phyloP scores from a whole-genome alignment of 64 coral and sea anemone species.

The Anthopleura sola region DNA sequence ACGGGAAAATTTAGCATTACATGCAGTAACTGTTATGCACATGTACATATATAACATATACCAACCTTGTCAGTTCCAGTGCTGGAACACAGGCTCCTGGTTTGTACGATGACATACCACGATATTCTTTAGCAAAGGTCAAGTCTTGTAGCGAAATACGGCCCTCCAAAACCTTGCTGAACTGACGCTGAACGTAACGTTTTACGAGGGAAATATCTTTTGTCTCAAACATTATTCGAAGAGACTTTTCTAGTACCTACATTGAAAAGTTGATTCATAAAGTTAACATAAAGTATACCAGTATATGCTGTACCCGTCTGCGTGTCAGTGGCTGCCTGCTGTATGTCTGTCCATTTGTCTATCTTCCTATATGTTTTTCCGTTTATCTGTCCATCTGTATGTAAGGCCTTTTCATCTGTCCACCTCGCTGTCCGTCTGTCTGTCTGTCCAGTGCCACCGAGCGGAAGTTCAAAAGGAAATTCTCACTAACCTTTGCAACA shows the following conservation, averaged over 20 bases:
- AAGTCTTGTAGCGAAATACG: conserved; percentile 81
- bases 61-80: conserved; percentile 77
- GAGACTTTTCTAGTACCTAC: conserved; percentile 76
- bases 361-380: too few relatives aligned
- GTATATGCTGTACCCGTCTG: too few relatives aligned
- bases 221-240: conserved; percentile 75
- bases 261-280: neutral
- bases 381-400: too few relatives aligned
- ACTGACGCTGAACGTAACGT: conserved; percentile 81
- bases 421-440: too few relatives aligned
- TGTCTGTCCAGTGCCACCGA: too few relatives aligned
- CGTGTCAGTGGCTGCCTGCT: too few relatives aligned
- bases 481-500: conserved; percentile 70
- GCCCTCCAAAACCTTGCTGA: conserved; percentile 76
- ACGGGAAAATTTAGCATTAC: neutral
- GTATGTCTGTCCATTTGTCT: too few relatives aligned
- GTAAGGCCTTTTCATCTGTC: too few relatives aligned
- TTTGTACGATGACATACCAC: conserved; percentile 84
- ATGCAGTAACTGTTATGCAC: too few relatives aligned
- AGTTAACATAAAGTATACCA: too few relatives aligned
- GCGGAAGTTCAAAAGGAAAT: too few relatives aligned
- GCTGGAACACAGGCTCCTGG: conserved; percentile 88
- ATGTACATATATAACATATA: too few relatives aligned
- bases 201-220: conserved; percentile 80
- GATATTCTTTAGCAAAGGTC: conserved; percentile 91